phyloP scores from a whole-genome alignment of 1,140 invertebrate species.

The Glossosoma conforme region DNA sequence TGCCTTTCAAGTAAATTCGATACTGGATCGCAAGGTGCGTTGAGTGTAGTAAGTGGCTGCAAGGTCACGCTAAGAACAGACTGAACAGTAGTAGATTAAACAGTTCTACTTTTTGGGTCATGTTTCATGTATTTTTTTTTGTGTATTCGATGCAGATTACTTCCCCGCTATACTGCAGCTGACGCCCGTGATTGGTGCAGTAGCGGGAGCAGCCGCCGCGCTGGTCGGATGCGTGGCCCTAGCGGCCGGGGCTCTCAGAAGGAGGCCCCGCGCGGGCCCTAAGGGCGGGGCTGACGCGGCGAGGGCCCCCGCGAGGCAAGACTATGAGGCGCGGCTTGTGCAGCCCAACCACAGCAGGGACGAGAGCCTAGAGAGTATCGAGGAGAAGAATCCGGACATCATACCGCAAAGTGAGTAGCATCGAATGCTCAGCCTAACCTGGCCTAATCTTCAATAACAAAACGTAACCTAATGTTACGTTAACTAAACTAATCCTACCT shows the following conservation, averaged over 20 bases:
- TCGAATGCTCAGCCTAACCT: no score
- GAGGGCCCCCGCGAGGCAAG: conserved; percentile 36
- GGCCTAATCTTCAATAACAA: no score
- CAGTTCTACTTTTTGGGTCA: no score
- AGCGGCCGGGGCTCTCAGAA: conserved; percentile 58
- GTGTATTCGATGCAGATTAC: conserved; percentile 13
- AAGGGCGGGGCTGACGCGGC: conserved; percentile 51
- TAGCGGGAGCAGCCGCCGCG: conserved; percentile 61
- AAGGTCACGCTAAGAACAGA: no score
- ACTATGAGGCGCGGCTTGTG: conserved; percentile 51
- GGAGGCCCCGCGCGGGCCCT: conserved; percentile 49
- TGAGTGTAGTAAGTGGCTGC: no score
- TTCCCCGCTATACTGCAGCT: conserved; percentile 49
- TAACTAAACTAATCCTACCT: no score
- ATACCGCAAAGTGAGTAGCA: conserved; percentile 60
- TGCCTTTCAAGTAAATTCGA: no score
- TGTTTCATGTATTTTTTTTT: conserved; percentile 12
- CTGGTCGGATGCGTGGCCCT: conserved; percentile 61
- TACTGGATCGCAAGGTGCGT: no score
- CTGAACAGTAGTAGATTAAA: no score
- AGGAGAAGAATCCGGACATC: conserved; percentile 69
- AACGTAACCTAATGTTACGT: no score
- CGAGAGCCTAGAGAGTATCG: conserved; percentile 54
- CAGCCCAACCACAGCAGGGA: conserved; percentile 50
- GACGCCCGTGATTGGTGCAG: conserved; percentile 60